A percentile compares a stretch with the other conserved stretches of the same genome.
Conservation (phyloP, 2,113 vertebrate species). For the Eolophus roseicapilla region DNA sequence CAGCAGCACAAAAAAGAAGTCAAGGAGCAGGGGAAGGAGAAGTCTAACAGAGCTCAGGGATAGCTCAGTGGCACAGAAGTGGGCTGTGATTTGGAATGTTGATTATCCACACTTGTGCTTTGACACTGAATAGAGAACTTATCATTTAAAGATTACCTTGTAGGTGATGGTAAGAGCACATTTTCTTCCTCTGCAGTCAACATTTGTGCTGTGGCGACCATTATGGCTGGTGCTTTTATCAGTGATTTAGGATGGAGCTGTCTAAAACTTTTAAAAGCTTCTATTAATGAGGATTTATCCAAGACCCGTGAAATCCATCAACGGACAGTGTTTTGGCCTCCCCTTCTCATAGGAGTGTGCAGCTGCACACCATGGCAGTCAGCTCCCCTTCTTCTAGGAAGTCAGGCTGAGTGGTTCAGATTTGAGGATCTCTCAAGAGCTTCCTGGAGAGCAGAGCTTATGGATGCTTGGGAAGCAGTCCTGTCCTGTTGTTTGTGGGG, state of each 20-base stretch:
- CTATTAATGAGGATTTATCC: background rate
- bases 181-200: conserved; percentile 24
- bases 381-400: background rate
- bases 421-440: background rate
- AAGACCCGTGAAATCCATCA: background rate
- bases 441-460: background rate
- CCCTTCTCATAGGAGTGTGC: background rate
- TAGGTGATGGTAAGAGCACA: conserved; percentile 43
- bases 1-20: background rate
- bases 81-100: background rate
- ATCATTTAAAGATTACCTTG: conserved; percentile 41
- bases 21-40: background rate
- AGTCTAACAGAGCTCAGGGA: background rate
- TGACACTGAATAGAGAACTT: background rate
- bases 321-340: background rate
- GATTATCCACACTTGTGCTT: background rate
- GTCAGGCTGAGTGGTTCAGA: background rate
- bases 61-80: background rate
- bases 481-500: background rate
- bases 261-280: conserved; percentile 38
- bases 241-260: conserved; percentile 11
- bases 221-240: conserved; percentile 17
- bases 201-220: background rate
- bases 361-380: background rate
- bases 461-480: background rate